A percentile compares a stretch with the other conserved stretches of the same genome.
Conservation (phyloP, 2,888 invertebrate species). For the Lepidonotus clava region DNA sequence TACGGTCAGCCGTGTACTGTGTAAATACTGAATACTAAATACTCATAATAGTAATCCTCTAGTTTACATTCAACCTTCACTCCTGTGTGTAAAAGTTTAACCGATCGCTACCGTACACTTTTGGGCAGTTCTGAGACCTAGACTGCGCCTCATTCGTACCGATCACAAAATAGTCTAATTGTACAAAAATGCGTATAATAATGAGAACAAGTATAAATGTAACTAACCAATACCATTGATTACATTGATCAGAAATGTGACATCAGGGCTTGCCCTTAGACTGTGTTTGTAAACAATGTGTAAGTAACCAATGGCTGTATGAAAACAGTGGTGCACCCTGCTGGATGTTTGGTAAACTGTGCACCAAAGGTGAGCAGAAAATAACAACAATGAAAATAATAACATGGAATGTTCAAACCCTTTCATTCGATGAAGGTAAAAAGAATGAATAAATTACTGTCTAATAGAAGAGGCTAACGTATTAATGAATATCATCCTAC, state of each 20-base stretch:
- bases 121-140: background rate
- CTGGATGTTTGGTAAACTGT: no score
- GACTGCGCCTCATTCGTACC: background rate
- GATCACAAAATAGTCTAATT: constrained; percentile 16
- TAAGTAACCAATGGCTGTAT: no score
- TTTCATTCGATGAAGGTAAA: background rate
- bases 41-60: background rate
- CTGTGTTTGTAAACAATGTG: no score
- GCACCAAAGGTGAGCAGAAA: constrained; percentile 10
- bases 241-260: background rate
- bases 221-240: background rate
- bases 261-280: no score
- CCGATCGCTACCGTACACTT: background rate
- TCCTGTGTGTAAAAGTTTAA: background rate
- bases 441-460: no score
- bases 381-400: no score
- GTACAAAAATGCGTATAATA: constrained; percentile 11
- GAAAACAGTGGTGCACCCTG: no score
- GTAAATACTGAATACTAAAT: background rate
- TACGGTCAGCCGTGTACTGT: no score
- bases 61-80: background rate
- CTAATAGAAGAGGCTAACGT: no score
- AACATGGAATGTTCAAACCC: constrained; percentile 2
- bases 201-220: background rate
- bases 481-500: no score